Percentiles rank a stretch among this genome's conserved stretches.
Evolutionary conservation across 2,797 vertebrate genomes (phyloP).

Genomic region (Acanthis flammea): DNA sequence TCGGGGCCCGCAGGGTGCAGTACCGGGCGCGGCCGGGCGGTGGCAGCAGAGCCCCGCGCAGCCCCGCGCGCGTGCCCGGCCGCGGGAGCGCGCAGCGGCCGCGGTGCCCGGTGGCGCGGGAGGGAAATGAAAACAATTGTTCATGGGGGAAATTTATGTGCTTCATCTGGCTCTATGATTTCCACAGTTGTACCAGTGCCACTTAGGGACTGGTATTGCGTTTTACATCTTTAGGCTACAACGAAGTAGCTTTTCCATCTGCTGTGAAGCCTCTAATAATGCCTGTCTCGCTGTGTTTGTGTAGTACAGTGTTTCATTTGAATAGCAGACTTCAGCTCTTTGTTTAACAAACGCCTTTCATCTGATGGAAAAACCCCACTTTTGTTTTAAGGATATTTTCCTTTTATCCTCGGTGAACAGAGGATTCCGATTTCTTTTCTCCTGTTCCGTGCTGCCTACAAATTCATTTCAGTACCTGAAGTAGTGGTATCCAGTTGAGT

Average conservation of each 20-base stretch:
- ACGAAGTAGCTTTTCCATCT: constrained; percentile 86
- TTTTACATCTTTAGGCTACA: constrained; percentile 85
- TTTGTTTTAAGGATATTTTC: background rate
- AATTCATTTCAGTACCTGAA: background rate
- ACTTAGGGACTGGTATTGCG: constrained; percentile 84
- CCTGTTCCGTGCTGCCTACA: background rate
- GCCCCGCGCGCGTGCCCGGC: background rate
- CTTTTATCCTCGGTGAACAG: background rate
- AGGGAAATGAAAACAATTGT: constrained; percentile 83
- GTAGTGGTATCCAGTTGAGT: background rate
- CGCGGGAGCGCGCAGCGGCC: background rate
- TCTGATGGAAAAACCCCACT: background rate
- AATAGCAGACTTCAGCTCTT: background rate
- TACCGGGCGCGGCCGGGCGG: background rate
- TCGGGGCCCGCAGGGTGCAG: background rate
- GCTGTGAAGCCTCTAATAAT: constrained; percentile 76
- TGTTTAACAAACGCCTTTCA: constrained; percentile 33
- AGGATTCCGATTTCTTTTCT: background rate
- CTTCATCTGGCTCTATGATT: constrained; percentile 91
- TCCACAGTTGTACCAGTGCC: constrained; percentile 84
- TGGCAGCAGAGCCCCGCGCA: background rate
- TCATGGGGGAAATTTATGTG: constrained; percentile 90
- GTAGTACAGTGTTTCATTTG: constrained; percentile 33
- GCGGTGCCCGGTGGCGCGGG: constrained; percentile 44
- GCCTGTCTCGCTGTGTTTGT: constrained; percentile 72